Evolutionary conservation across 2,797 vertebrate species (phyloP), one percentile per base, ranked within the genome.

Genomic region (Crocodylus rhombifer): DNA sequence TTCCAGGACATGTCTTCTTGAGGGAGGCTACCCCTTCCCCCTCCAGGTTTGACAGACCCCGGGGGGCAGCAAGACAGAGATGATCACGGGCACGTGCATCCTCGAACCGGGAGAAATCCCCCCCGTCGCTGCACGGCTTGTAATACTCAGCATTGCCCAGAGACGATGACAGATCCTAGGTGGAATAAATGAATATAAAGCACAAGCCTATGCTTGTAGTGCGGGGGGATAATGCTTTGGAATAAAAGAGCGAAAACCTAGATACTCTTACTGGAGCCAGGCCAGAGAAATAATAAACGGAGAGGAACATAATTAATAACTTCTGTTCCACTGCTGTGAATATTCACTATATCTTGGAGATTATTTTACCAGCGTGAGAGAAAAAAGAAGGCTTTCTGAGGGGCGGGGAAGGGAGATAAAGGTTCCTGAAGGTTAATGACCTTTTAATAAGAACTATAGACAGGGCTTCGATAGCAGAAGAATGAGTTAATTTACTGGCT

Each of bases 381-480:
- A 76, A 4, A 77, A 92, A 75, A 89, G 89, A 56, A 3, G 42
- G 7, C 61, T 87, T 87, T 42, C 7, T 7, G 42, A 42, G 77
- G 78, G 64, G 92, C 89, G 36, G 61, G 30, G 30, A 76, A 77
- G n/a, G 75, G 64, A 42, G 42, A 42, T 42, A 94, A 69, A 56
- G 28, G 58, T 77, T 57, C 57, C 36, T 74, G 82, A 95, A 96
- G 93, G 79, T 96, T 97, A 97, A 96, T 85, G 93, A 90, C 56
- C 80, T 94, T 89, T 97, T 97, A 97, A 97, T 94, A 96, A 95
- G 95, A 97, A 96, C 69, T 90, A 96, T 91, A 94, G 84, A 84
- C 0, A 2, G 77, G 74, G 75, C 74, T 91, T 91, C 92, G 93
- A 92, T 94, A 93, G 82, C 76, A 93, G 69, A 78, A 88, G 91